These are phyloP conservation scores for Drosophila falleni DNA, from an alignment of 2,888 invertebrate genomes.

Conservation along the genomic window DNA sequence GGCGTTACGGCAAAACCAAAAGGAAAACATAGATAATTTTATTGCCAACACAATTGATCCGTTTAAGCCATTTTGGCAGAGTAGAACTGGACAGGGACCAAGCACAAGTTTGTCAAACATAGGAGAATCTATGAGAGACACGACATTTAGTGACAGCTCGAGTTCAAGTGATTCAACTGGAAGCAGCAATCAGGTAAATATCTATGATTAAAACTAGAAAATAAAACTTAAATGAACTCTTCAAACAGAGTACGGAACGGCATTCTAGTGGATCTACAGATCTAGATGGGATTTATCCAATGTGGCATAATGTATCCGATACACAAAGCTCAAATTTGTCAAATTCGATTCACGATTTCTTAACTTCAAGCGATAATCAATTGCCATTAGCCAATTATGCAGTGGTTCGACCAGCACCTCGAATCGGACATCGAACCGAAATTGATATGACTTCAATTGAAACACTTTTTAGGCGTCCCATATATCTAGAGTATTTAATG, in stretches of 20 bases:
- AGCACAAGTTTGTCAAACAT: background rate
- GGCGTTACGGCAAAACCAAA: background rate
- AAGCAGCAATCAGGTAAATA: slow-evolving; percentile 7
- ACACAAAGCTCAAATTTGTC: background rate
- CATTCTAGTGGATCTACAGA: background rate
- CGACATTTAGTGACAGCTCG: background rate
- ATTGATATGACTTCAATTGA: background rate
- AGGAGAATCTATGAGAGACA: background rate
- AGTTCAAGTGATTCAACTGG: background rate
- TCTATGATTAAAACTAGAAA: fast-evolving
- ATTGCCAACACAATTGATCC: background rate
- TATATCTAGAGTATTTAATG: background rate
- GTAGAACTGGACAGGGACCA: background rate
- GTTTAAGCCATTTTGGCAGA: slow-evolving; percentile 7
- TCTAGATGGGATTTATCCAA: background rate
- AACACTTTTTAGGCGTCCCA: background rate
- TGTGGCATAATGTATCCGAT: background rate
- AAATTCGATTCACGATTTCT: background rate
- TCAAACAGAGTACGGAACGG: background rate
- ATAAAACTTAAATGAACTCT: background rate
- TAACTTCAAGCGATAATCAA: background rate
- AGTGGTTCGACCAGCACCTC: background rate
- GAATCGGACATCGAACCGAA: background rate
- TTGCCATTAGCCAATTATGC: slow-evolving; percentile 1
- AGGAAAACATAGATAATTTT: background rate